These are phyloP conservation scores for Aleadryas rufinucha DNA, from an alignment of 2,113 vertebrate genomes.

Conservation along the genomic window DNA sequence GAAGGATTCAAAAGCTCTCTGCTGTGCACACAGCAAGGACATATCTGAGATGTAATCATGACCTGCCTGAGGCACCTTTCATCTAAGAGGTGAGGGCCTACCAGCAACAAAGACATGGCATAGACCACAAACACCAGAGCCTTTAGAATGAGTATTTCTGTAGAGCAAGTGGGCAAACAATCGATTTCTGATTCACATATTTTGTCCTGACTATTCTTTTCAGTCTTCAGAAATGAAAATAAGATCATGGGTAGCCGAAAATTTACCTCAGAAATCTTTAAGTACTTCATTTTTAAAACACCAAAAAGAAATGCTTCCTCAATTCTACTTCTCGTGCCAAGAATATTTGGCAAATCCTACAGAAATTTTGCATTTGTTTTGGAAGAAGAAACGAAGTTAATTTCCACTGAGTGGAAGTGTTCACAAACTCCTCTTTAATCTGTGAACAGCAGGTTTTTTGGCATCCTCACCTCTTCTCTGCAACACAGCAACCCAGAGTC, in stretches of 20 bases:
- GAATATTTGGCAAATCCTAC: neutral
- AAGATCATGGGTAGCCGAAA: neutral
- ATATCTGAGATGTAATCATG: neutral
- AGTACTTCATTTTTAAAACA: neutral
- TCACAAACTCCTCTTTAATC: neutral
- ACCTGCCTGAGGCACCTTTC: neutral
- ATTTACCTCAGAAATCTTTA: neutral
- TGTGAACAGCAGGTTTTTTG: neutral
- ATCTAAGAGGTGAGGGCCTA: neutral
- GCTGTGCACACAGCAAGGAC: neutral
- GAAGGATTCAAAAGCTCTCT: neutral
- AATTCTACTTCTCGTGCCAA: neutral
- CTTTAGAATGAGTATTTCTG: neutral
- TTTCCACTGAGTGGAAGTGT: neutral
- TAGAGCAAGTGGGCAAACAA: neutral
- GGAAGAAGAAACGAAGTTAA: neutral
- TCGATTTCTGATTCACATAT: neutral
- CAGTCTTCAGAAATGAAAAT: neutral
- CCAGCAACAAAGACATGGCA: neutral
- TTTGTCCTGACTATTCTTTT: neutral
- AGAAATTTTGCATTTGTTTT: neutral
- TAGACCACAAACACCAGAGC: neutral
- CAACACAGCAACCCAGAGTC: neutral
- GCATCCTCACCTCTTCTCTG: neutral
- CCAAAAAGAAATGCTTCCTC: neutral